Percentiles rank a stretch among this genome's conserved stretches.
These are phyloP conservation scores for Falco naumanni DNA, from an alignment of 2,797 vertebrate genomes.

Conservation along the genomic window DNA sequence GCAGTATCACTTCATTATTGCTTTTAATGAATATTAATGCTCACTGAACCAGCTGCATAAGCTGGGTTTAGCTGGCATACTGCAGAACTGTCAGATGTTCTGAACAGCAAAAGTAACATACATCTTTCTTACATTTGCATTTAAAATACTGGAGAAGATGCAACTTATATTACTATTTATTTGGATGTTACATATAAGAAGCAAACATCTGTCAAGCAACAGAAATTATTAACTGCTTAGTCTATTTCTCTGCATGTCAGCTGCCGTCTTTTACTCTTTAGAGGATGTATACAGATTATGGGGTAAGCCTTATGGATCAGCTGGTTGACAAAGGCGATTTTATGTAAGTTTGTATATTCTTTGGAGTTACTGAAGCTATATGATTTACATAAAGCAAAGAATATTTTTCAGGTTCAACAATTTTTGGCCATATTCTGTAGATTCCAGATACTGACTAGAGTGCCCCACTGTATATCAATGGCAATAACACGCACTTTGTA, in stretches of 20 bases:
- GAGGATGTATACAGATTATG: neutral
- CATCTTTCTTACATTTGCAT: neutral
- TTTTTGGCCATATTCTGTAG: neutral
- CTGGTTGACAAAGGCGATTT: neutral
- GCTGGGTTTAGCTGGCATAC: neutral
- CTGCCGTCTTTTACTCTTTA: neutral
- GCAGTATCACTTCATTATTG: neutral
- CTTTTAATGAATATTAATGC: conserved; percentile 36
- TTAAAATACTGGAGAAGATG: conserved; percentile 22
- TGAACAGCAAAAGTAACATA: neutral
- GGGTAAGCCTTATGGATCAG: neutral
- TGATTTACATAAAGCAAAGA: neutral
- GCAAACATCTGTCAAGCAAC: neutral
- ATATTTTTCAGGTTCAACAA: neutral
- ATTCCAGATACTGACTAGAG: neutral
- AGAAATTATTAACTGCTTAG: neutral
- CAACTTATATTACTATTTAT: neutral
- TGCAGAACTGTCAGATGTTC: neutral
- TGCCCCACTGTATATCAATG: neutral
- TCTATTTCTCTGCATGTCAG: neutral
- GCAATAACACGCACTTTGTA: neutral
- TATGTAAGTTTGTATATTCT: neutral
- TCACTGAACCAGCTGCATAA: neutral
- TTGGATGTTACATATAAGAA: neutral
- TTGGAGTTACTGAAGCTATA: neutral